phyloP scores from a whole-genome alignment of 2,888 invertebrate species.

The Megalurothrips usitatus region DNA sequence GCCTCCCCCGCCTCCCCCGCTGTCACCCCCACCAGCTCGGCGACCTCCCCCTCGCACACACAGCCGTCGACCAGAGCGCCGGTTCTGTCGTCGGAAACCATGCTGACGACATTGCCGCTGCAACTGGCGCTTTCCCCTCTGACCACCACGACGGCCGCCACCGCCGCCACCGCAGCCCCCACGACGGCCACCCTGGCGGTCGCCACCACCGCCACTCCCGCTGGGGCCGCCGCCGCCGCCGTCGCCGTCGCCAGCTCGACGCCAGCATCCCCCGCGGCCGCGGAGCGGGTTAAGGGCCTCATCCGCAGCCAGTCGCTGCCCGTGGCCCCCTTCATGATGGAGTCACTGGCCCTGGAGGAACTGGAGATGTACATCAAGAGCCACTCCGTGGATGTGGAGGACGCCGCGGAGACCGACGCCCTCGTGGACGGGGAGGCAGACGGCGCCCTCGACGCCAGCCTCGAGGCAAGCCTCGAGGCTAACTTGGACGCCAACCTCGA shows the following conservation, averaged over 20 bases:
- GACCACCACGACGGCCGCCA: neutral
- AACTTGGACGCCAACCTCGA: neutral
- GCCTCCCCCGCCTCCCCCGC: neutral
- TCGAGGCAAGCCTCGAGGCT: neutral
- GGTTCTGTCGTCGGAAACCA: neutral
- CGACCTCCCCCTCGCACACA: neutral
- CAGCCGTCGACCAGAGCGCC: neutral
- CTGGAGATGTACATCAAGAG: conserved; percentile 13
- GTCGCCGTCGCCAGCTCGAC: neutral
- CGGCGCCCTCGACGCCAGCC: neutral
- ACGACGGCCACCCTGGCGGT: neutral
- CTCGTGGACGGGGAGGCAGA: neutral
- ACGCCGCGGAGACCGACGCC: neutral
- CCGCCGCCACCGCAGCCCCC: neutral
- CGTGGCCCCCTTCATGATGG: neutral
- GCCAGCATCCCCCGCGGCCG: neutral
- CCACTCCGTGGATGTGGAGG: neutral
- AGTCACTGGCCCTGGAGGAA: neutral
- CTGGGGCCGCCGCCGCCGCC: neutral
- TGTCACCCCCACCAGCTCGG: neutral
- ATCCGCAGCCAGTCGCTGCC: conserved; percentile 15
- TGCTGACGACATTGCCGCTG: neutral
- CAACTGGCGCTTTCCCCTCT: neutral
- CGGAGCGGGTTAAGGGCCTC: neutral
- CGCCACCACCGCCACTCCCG: neutral